Evolutionary conservation across 2,797 vertebrate species (phyloP), one percentile per base, ranked within the genome.

Genomic region (Aplochiton taeniatus): DNA sequence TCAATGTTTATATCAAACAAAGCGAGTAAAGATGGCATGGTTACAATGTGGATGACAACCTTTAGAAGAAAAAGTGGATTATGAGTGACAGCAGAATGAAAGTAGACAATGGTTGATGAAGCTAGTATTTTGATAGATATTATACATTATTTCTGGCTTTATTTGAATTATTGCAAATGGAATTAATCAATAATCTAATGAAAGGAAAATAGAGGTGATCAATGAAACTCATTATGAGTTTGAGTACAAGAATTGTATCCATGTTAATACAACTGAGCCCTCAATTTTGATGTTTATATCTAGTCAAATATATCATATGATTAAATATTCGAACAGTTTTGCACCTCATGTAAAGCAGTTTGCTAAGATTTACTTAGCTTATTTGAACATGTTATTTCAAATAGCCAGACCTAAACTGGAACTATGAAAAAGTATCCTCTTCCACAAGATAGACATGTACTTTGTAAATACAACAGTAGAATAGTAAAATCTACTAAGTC

Each of bases 391-490:
- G 48, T 52, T 8, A 62, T n/a, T 62, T 62, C 60, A 62, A 51
- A 52, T 49, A 62, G 48, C 49, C 48, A 52, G 41, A 49, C 14
- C 60, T 51, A 43, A 50, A 52, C 48, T 62, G 60, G 31, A 50
- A 49, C 17, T 44, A 16, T 43, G 42, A 31, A 42, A 43, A 43
- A 62, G 12, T 14, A 43, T 50, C 47, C 20, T 20, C 50, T 20
- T 42, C 31, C 31, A 62, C 49, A 51, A 8, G 20, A 51, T 62
- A 62, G 60, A 48, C n/a, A 62, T 62, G 31, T 62, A 51, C 43
- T 62, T 62, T 62, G 60, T 62, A 62, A 62, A 62, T 62, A 62
- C 49, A 52, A 52, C 17, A 51, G 48, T 16, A 62, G 60, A 51
- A 44, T 62, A 62, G 60, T 11, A 16, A 41, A 16, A 62, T 18